Evolutionary conservation across 2,888 invertebrate genomes (phyloP), one percentile per base, ranked within the genome.

Genomic region (Cotesia congregata): DNA sequence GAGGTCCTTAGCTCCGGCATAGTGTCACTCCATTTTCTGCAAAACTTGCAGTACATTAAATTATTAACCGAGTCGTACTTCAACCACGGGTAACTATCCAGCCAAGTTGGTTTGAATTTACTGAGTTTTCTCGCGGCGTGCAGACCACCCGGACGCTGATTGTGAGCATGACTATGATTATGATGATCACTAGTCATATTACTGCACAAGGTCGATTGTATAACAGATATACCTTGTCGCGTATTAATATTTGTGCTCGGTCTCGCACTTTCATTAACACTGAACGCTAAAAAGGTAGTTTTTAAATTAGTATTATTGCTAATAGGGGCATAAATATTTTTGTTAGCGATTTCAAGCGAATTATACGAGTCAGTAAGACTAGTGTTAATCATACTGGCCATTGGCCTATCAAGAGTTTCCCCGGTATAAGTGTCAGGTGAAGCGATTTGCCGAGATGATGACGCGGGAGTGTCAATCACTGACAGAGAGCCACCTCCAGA

Each of bases 1-100:
- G 94, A 94, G n/a, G 95, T 95, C 77, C 94, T 92, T 83, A 94
- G 94, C 79, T 94, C 93, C 12, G 94, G 93, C 81, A 94, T 90
- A 30, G 92, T 92, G 69, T 92, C 91, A 73, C 94, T 93, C 94
- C 94, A 95, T 83, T 93, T 94, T 79, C 94, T 91, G 85, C 94
- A 95, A 84, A 92, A 93, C 83, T 92, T 93, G 87, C 95, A 95
- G 87, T 90, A 95, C 95, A 95, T 95, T 17, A 92, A 91, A 83
- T 94, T 94, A 75, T 91, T 91, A 64, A 88, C 85, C 83, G 93
- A 92, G 83, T 95, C 95, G 83, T 94, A 94, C 84, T 93, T 92
- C 78, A 95, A 88, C 94, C 95, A 95, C n/a, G 92, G 91, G 86
- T 93, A 94, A 39, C 92, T 91, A 67, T 93, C 91, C 50, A 94